phyloP scores from a whole-genome alignment of 2,113 vertebrate genomes.

The Hystrix brachyura region DNA sequence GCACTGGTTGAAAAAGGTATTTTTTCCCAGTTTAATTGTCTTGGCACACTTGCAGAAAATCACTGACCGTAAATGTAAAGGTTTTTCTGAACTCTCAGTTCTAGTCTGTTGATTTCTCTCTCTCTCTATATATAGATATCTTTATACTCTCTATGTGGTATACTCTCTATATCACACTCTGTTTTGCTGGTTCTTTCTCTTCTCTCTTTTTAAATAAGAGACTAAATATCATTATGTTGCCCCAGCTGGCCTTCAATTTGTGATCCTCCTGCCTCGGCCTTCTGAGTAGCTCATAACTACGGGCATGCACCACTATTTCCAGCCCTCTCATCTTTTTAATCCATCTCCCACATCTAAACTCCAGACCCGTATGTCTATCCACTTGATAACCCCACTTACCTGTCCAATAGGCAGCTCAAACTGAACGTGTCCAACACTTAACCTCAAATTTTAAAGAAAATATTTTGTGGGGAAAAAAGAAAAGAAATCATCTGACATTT shows the following conservation, averaged over 20 bases:
- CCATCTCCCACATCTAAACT: not conserved
- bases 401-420: not conserved
- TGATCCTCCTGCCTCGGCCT: not conserved
- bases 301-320: not conserved
- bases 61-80: not conserved
- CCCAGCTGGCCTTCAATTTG: not conserved
- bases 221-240: not conserved
- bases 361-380: not conserved
- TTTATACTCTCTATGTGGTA: not conserved
- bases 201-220: not conserved
- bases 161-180: not conserved
- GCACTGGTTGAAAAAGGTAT: conserved; percentile 5
- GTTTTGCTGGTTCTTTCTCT: not conserved
- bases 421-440: conserved; percentile 10
- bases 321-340: not conserved
- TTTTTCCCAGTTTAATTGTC: not conserved
- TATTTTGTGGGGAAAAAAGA: conserved; percentile 36
- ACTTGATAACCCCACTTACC: not conserved
- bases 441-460: conserved; percentile 30
- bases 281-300: not conserved
- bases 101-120: not conserved
- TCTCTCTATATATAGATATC: not conserved
- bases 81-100: conserved; percentile 38
- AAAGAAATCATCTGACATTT: conserved; percentile 17
- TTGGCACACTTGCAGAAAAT: not conserved